A percentile compares a stretch with the other conserved stretches of the same genome.
Conservation (phyloP, 2,113 vertebrate species). For the Brienomyrus longianalis region DNA sequence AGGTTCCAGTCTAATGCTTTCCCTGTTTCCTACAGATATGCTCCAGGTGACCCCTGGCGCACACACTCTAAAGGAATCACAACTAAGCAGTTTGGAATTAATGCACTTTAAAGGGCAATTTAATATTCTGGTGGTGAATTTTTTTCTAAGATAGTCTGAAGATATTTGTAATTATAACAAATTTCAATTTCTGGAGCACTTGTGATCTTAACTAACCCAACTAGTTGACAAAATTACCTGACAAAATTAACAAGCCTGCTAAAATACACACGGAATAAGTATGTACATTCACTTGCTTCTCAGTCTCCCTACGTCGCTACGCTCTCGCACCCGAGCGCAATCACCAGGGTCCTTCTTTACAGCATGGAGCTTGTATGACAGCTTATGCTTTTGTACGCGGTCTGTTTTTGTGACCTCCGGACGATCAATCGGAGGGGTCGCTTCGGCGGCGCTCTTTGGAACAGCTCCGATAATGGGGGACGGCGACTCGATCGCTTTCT, state of each 20-base stretch:
- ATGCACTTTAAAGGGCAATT: background rate
- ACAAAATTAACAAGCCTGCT: background rate
- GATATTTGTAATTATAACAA: background rate
- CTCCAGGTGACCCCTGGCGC: background rate
- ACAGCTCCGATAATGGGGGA: conserved; percentile 29
- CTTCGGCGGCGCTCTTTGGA: conserved; percentile 16
- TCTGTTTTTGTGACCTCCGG: conserved; percentile 5
- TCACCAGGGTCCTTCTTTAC: background rate
- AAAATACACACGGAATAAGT: background rate
- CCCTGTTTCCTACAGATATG: background rate
- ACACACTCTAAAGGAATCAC: background rate
- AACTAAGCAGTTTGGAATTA: background rate
- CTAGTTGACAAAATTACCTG: background rate
- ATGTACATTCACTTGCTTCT: background rate
- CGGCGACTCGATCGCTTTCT: conserved; percentile 34
- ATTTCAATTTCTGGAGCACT: background rate
- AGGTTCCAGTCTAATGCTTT: background rate
- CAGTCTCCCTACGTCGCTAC: background rate
- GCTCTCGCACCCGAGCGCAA: background rate
- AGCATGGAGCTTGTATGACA: background rate
- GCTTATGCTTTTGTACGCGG: background rate
- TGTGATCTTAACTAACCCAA: background rate
- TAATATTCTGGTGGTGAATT: background rate
- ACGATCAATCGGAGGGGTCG: conserved; percentile 19
- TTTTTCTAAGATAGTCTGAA: background rate